Evolutionary conservation across 2,888 invertebrate genomes (phyloP).

Genomic region (Epirrhoe alternata): DNA sequence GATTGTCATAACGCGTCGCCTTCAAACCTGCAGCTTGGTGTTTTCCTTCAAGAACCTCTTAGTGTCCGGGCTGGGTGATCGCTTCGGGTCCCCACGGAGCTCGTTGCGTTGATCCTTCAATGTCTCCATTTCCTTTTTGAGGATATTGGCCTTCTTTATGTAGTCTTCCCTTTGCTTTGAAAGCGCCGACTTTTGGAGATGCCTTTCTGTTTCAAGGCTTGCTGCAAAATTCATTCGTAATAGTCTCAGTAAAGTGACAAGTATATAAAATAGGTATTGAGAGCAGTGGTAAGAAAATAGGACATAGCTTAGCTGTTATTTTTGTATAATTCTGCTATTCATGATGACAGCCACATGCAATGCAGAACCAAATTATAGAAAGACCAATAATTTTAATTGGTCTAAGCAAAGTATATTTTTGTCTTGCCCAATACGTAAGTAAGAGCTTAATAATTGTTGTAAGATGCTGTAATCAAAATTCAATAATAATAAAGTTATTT

Average conservation of each 20-base stretch:
- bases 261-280: constrained; percentile 42
- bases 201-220: constrained; percentile 92
- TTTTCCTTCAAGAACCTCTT: constrained; percentile 93
- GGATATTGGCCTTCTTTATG: constrained; percentile 89
- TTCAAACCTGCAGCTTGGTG: constrained; percentile 91
- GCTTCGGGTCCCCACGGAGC: constrained; percentile 87
- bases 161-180: constrained; percentile 93
- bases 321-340: constrained; percentile 40
- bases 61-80: constrained; percentile 90
- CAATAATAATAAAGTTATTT: not conserved
- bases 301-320: constrained; percentile 52
- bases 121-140: constrained; percentile 91
- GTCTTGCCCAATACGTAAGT: not conserved
- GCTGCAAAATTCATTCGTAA: constrained; percentile 58
- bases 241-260: constrained; percentile 10
- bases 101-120: constrained; percentile 92
- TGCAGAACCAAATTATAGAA: constrained; percentile 10
- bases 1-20: constrained; percentile 33
- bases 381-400: not conserved
- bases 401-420: not conserved
- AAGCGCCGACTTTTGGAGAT: constrained; percentile 92
- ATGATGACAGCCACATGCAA: constrained; percentile 27
- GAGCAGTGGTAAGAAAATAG: constrained; percentile 48
- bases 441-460: not conserved
- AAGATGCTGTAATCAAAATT: not conserved